These are phyloP conservation scores for Cossypha dichroa DNA, from an alignment of 2,797 vertebrate species.

Conservation along the genomic window DNA sequence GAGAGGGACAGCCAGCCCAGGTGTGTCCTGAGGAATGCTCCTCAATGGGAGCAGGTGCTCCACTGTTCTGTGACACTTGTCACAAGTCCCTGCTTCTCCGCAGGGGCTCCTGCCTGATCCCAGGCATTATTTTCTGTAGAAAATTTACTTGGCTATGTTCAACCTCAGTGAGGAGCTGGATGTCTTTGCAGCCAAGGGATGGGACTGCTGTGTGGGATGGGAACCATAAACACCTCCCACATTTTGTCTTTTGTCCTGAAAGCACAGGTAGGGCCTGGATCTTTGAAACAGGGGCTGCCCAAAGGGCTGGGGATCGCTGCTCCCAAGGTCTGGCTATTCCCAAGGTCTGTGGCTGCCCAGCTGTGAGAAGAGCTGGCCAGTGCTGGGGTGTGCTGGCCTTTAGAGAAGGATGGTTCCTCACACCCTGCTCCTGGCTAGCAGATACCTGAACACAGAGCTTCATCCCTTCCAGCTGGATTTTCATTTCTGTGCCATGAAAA, in stretches of 20 bases:
- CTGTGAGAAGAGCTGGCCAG: background rate
- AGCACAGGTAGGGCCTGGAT: background rate
- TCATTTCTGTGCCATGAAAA: background rate
- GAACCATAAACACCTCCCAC: background rate
- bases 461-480: background rate
- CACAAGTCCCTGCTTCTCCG: background rate
- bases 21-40: background rate
- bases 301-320: background rate
- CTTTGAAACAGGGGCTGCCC: background rate
- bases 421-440: background rate
- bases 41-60: background rate
- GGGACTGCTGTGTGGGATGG: background rate
- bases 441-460: fast-evolving
- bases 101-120: background rate
- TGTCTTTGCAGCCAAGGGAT: background rate
- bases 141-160: background rate
- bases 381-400: background rate
- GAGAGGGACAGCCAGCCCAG: background rate
- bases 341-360: background rate
- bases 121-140: background rate
- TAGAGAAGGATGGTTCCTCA: background rate
- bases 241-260: background rate
- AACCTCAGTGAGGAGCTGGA: background rate
- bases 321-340: background rate
- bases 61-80: background rate